Evolutionary conservation across 2,113 vertebrate genomes (phyloP), one percentile per base, ranked within the genome.

Genomic region (Malurus melanocephalus): DNA sequence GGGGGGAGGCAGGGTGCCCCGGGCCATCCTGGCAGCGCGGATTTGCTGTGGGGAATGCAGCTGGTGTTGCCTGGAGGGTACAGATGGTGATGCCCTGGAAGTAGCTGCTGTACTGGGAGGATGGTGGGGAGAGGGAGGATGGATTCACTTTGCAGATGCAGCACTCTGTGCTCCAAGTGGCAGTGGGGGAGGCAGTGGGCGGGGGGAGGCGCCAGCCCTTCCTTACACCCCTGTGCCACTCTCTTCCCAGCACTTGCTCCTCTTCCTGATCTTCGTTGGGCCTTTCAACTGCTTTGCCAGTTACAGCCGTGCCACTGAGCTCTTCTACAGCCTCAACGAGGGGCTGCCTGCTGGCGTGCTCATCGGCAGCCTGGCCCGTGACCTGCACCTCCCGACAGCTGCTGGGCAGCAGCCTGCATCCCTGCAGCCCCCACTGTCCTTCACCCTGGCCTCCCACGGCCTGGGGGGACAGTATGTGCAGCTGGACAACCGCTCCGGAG

Each of bases 311-410:
- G 98, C 98, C 80, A 98, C 98, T 1, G 98, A 99, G 97, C 98
- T 99, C 86, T 97, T 99, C 96, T 99, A 99, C 98, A 99, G 98
- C 88, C 98, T 99, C 96, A 99, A 98, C 35, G 99, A 99, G 96
- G 99, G 98, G 90, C 98, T 99, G 95, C 98, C 99, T 0, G 97
- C 96, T 1, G 99, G 98, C 3, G 98, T 98, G 84, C 98, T 99
- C 60, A 99, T 99, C 10, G 99, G 99, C 69, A 98, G 98, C 95
- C 96, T 99, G 87, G 98, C 98, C n/a, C 96, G 92, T 83, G 99
- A 99, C 95, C 97, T 99, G 96, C 96, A 96, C 89, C 97, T 99
- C 88, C 97, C 97, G 0, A 15, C 83, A 16, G 98, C 64, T 73
- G 87, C 10, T 12, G 46, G 33, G 42, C 80, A 79, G 46, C 78